Evolutionary conservation across 2,797 vertebrate genomes (phyloP).

Genomic region (Picus viridis): DNA sequence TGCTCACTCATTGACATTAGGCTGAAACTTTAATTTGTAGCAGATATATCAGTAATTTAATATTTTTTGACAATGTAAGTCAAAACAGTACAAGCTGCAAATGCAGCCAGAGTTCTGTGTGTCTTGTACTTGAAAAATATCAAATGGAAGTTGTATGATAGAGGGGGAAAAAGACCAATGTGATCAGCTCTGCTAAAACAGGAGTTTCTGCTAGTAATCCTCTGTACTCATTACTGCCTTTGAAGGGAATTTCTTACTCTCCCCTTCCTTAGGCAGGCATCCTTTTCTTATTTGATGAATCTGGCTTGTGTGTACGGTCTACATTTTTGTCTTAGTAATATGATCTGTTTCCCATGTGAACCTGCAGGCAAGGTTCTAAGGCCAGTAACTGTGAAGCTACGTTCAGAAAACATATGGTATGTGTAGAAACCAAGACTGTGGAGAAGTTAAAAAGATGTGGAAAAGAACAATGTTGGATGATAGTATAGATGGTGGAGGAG

Average conservation of each 20-base stretch:
- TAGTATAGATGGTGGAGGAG: neutral
- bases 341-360: neutral
- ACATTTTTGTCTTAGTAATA: neutral
- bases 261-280: neutral
- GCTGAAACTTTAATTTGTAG: conserved; percentile 5
- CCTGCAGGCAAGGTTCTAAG: neutral
- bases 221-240: neutral
- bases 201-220: neutral
- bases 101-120: neutral
- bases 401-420: neutral
- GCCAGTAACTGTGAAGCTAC: neutral
- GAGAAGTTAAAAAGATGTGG: neutral
- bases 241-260: neutral
- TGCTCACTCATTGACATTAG: conserved; percentile 18
- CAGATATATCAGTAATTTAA: conserved; percentile 14
- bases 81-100: neutral
- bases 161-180: neutral
- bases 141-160: neutral
- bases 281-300: neutral
- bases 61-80: neutral
- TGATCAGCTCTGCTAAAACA: neutral
- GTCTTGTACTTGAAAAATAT: neutral
- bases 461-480: neutral
- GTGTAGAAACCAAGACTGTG: neutral
- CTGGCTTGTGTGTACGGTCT: neutral